Conservation (phyloP, 2,888 invertebrate genomes). For the Antheraea assamensis region DNA sequence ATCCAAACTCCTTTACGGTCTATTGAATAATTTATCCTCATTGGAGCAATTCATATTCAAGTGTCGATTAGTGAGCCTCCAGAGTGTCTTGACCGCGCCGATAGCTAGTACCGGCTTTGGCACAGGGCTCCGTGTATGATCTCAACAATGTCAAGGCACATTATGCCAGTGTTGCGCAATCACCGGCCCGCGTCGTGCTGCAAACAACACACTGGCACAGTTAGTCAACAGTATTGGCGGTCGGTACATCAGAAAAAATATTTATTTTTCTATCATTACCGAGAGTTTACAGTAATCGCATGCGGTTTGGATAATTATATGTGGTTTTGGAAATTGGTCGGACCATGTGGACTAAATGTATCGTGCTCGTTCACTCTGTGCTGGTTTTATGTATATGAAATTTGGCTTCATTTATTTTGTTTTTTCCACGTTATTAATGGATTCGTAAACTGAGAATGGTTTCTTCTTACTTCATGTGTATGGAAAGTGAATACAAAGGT, state of each 20-base stretch:
- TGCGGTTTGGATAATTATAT: constrained; percentile 12
- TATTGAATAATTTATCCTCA: constrained; percentile 40
- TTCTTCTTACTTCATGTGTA: not conserved
- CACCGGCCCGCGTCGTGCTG: constrained; percentile 22
- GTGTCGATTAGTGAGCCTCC: constrained; percentile 41
- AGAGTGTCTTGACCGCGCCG: constrained; percentile 37
- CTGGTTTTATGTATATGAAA: not conserved
- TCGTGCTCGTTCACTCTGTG: not conserved
- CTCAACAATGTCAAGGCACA: constrained; percentile 75
- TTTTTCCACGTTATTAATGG: not conserved
- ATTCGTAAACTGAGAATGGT: not conserved
- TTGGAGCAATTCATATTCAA: constrained; percentile 46
- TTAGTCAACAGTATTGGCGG: constrained; percentile 21
- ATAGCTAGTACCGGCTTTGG: constrained; percentile 48
- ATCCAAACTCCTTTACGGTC: constrained; percentile 30
- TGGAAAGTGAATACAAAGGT: not conserved
- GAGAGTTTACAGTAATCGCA: constrained; percentile 11
- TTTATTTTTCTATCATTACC: constrained; percentile 8
- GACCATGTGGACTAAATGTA: constrained; percentile 2
- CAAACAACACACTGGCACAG: constrained; percentile 30
- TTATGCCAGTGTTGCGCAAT: constrained; percentile 62
- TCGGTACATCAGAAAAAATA: constrained; percentile 30
- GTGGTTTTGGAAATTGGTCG: constrained; percentile 14
- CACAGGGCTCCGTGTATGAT: constrained; percentile 54
- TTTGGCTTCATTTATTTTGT: not conserved